Evolutionary conservation across 1,140 invertebrate genomes (phyloP), one percentile per base, ranked within the genome.

Genomic region (Neodiprion lecontei): DNA sequence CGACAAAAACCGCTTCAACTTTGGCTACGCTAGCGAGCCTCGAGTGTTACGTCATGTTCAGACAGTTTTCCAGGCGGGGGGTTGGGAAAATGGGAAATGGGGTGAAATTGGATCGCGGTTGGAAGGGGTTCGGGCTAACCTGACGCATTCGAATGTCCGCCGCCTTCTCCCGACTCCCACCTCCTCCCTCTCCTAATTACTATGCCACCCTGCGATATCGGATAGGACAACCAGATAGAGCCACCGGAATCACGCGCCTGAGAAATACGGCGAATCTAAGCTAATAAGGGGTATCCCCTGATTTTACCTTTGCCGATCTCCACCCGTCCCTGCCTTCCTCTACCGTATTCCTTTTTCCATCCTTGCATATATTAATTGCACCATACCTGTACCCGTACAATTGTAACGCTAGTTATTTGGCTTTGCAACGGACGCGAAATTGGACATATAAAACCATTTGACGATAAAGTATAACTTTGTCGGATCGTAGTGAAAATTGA

Each of bases 231-330:
- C 28, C 17, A 28, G 69, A 71, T 48, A 76, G 70, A 70, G 21
- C n/a, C n/a, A 49, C 72, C 76, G 77, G 70, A 77, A 79, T 79
- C 77, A 80, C 53, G 53, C 11, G 53, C 11, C 53, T 80, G 74
- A 76, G 75, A 81, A 80, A 81, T 80, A 79, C 80, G 79, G 75
- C 72, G 72, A 74, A 77, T 78, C 75, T 81, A 77, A 77, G 78
- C 75, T 81, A 81, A 81, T 79, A 75, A 81, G 77, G 77, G 72
- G 79, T 75, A 1, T 14, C 14, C n/a, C 53, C 11, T 40, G 28
- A 40, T 40, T 61, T 61, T 9, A 61, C 53, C 53, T 12, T 12
- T 48, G 12, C 50, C 23, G 61, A 72, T 67, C 70, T 61, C 48
- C 14, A 74, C 72, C 74, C 69, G 10, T 9, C 28, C 28, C 28